Evolutionary conservation across 2,888 invertebrate genomes (phyloP).

Genomic region (Microctonus hyperodae): DNA sequence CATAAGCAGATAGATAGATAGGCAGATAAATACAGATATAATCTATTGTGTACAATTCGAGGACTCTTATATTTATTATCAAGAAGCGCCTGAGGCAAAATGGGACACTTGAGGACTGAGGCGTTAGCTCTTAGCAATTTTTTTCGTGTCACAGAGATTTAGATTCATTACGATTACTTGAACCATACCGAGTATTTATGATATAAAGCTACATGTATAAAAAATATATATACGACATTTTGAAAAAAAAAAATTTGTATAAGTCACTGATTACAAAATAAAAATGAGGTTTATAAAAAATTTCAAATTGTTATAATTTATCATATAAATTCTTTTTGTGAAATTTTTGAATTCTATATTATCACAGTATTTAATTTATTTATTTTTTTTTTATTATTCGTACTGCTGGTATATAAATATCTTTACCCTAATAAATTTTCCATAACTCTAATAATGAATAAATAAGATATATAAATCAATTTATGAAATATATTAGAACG

Average conservation of each 20-base stretch:
- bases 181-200: not conserved
- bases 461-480: not conserved
- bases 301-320: too few relatives aligned
- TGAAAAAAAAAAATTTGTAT: not conserved
- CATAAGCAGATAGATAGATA: too few relatives aligned
- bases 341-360: not conserved
- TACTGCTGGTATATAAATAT: too few relatives aligned
- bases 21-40: not conserved
- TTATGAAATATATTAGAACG: too few relatives aligned
- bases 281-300: too few relatives aligned
- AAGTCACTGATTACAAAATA: not conserved
- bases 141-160: not conserved
- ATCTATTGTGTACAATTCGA: conserved; percentile 2
- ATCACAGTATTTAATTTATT: not conserved
- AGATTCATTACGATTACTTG: not conserved
- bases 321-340: not conserved
- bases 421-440: not conserved
- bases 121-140: not conserved
- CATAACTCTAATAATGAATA: not conserved
- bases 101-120: conserved; percentile 2
- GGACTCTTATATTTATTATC: conserved; percentile 1
- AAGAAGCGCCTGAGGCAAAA: not conserved
- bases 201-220: not conserved
- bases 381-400: too few relatives aligned
- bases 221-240: not conserved